Evolutionary conservation across 92 coral and sea anemone species (phyloP), one percentile per base, ranked within the genome.

Genomic region (Porites evermanni): DNA sequence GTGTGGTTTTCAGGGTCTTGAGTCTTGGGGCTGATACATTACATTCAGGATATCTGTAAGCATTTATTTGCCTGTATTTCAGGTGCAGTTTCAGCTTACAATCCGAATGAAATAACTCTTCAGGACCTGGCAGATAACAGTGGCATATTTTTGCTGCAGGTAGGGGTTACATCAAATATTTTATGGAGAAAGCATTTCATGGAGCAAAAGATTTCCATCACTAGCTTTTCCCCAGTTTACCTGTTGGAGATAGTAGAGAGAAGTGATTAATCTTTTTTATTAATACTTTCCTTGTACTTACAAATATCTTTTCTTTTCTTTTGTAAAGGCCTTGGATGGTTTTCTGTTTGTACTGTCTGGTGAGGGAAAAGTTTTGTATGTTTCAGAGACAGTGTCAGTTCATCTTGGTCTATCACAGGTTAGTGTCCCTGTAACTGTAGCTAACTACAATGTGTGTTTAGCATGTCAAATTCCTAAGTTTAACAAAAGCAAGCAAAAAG

Each of bases 351-450:
- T 95, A 53, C 88, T 97, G 13, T 81, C 94, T 79, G 80, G 81
- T 73, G 97, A 95, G n/a, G 97, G 97, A 64, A 93, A 90, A 86
- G 91, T 95, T 20, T 90, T 92, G 12, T 97, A 92, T 85, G 95
- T 97, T 44, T 93, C 96, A 12, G 98, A 95, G 69, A 91, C 96
- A 70, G 99, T 97, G 18, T 86, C 95, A 19, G 88, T 86, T 44
- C 92, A 95, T 72, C 97, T 97, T 84, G 99, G 99, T 44, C 84
- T 93, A 67, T 94, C 98, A 44, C 97, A 95, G 99, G 99, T 96
- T 86, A 52, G 87, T 59, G 13, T 59, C 4, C 47, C 47, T 38
- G 0, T 38, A 38, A 38, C 47, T 38, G 47, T 38, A 38, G 47
- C 47, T 38, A 38, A 38, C 47, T 38, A 38, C 47, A 38, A 38